Evolutionary conservation across 2,797 vertebrate species (phyloP), one percentile per base, ranked within the genome.

Genomic region (Arctocebus calabarensis): DNA sequence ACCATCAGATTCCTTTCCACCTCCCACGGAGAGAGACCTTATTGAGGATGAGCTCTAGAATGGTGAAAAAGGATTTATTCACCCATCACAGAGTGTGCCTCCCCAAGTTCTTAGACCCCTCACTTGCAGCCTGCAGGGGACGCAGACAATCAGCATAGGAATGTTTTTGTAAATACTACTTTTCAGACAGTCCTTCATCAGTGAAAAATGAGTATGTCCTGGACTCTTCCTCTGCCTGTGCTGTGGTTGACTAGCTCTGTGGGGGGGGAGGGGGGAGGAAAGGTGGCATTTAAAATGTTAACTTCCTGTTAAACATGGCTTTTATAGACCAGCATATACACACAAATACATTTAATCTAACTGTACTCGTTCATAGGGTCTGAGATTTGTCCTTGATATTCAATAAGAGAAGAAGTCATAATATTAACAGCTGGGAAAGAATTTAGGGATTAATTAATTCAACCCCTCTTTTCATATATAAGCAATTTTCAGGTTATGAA

Each of bases 111-210:
- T 96, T 92, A 74, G 87, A 75, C 37, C 2, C 0, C 61, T 90
- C 8, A 13, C 93, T 94, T 64, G 71, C 70, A 88, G 83, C 64
- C 84, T 94, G 43, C 37, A 89, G 75, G 94, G 84, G 62, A 92
- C 91, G 11, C 66, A 96, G 96, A 98, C 95, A 96, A 97, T 97
- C 91, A 95, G 90, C 89, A 86, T 73, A 97, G 87, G 94, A 97
- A 97, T 97, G 95, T 94, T 97, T 98, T 94, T 64, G 68, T 96
- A 96, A 96, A 96, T 87, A 95, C 43, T 55, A 0, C 70, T 96
- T 97, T 95, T 93, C 92, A 97, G 94, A 97, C 91, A 87, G 94
- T 91, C 89, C 73, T 96, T 98, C 95, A 90, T 95, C 91, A 92
- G 91, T 96, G 93, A 95, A 96, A 97, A 96, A 95, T 88, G 71